Evolutionary conservation across 2,888 invertebrate species (phyloP).

Genomic region (Lithophane leautieri): DNA sequence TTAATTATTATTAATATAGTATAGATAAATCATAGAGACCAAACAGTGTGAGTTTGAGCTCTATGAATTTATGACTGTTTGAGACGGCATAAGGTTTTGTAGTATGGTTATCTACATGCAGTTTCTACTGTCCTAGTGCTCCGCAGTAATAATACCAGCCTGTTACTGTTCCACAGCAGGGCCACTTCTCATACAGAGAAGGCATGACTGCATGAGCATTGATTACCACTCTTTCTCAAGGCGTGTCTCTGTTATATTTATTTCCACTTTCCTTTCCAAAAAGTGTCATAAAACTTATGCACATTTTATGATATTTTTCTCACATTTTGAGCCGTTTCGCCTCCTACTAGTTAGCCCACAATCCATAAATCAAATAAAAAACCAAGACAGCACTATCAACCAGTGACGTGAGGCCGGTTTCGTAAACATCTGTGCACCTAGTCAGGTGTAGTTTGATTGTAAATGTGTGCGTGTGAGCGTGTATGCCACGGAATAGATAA

Average conservation of each 20-base stretch:
- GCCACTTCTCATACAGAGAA: neutral
- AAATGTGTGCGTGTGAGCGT: too few species aligned
- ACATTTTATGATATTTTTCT: neutral
- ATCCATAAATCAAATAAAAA: too few species aligned
- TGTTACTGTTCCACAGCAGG: neutral
- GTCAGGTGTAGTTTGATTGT: too few species aligned
- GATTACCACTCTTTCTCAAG: neutral
- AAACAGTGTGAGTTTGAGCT: too few species aligned
- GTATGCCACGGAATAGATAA: too few species aligned
- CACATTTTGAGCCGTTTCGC: neutral
- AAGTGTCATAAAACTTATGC: too few species aligned
- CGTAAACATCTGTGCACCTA: too few species aligned
- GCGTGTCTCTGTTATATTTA: neutral
- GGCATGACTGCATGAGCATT: neutral
- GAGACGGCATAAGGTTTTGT: neutral
- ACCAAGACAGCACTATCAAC: too few species aligned
- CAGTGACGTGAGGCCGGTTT: too few species aligned
- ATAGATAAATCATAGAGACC: neutral
- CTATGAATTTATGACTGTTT: neutral
- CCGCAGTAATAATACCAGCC: neutral
- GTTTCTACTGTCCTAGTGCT: neutral
- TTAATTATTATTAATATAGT: too few species aligned
- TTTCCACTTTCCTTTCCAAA: too few species aligned
- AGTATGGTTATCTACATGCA: neutral
- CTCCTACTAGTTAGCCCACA: too few species aligned